Evolutionary conservation across 2,888 invertebrate genomes (phyloP).

Genomic region (Tinea trinotella): DNA sequence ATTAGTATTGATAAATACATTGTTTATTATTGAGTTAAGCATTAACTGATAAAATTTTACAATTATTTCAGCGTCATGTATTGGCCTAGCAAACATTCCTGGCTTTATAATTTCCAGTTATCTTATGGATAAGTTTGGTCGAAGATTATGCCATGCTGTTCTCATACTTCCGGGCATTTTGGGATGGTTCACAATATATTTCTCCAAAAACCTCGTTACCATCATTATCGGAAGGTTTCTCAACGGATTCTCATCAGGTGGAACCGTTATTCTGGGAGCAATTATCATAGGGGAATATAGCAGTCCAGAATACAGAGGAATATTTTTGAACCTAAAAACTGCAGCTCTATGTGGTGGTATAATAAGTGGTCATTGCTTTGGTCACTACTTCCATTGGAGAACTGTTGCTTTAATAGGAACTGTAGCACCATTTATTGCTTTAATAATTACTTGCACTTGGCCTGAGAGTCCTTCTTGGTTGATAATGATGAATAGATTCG

Average conservation of each 20-base stretch:
- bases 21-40: too few species aligned
- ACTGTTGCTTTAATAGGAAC: slow-evolving; percentile 20
- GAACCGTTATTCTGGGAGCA: slow-evolving; percentile 35
- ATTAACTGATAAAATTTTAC: not conserved
- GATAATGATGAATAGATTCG: slow-evolving; percentile 23
- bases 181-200: slow-evolving; percentile 38
- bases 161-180: slow-evolving; percentile 34
- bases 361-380: slow-evolving; percentile 18
- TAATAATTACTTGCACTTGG: slow-evolving; percentile 17
- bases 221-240: slow-evolving; percentile 36
- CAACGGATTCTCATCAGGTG: slow-evolving; percentile 35
- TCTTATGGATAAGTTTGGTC: slow-evolving; percentile 38
- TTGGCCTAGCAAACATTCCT: slow-evolving; percentile 32
- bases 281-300: slow-evolving; percentile 46
- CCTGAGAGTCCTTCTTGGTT: slow-evolving; percentile 27
- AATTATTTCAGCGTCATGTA: slow-evolving; percentile 26
- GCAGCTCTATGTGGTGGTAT: slow-evolving; percentile 33
- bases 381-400: slow-evolving; percentile 21
- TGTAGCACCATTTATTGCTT: not conserved
- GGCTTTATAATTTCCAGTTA: slow-evolving; percentile 35
- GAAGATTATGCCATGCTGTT: slow-evolving; percentile 32
- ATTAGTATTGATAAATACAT: too few species aligned
- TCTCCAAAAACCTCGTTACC: slow-evolving; percentile 29
- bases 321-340: slow-evolving; percentile 44
- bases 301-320: slow-evolving; percentile 40